These are phyloP conservation scores for Eptatretus burgeri DNA, from an alignment of 2,113 vertebrate genomes.

Conservation along the genomic window DNA sequence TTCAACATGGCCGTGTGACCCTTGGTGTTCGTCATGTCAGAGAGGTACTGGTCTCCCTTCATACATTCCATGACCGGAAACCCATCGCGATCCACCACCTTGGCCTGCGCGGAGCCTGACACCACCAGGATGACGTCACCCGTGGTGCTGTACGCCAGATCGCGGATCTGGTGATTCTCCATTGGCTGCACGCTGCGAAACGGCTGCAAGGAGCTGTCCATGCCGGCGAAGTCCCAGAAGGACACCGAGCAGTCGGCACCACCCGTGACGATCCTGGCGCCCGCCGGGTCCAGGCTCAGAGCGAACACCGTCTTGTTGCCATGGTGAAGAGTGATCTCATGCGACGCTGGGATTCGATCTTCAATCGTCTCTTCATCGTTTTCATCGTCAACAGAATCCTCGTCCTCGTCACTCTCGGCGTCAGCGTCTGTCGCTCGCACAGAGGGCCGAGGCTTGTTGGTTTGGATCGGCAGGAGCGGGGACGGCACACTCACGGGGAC, in stretches of 20 bases:
- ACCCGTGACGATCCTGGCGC: slow-evolving; percentile 66
- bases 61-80: slow-evolving; percentile 90
- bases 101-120: slow-evolving; percentile 73
- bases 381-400: neutral
- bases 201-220: slow-evolving; percentile 64
- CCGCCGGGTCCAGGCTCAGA: slow-evolving; percentile 63
- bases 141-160: slow-evolving; percentile 64
- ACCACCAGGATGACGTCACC: slow-evolving; percentile 79
- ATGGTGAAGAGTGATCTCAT: slow-evolving; percentile 69
- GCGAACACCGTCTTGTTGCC: slow-evolving; percentile 20
- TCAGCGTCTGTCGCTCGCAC: neutral
- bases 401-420: neutral
- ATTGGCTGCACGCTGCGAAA: slow-evolving; percentile 74
- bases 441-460: too few species aligned
- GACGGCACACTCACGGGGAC: neutral
- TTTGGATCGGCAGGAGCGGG: neutral
- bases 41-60: slow-evolving; percentile 90
- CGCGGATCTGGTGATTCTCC: slow-evolving; percentile 78
- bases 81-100: slow-evolving; percentile 77
- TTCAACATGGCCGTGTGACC: slow-evolving; percentile 95
- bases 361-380: slow-evolving; percentile 22
- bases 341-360: slow-evolving; percentile 61
- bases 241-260: slow-evolving; percentile 65
- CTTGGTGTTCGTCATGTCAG: slow-evolving; percentile 39
- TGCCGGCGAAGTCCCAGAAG: slow-evolving; percentile 96